Conservation (phyloP, 2,888 invertebrate species). For the Antitype chi region DNA sequence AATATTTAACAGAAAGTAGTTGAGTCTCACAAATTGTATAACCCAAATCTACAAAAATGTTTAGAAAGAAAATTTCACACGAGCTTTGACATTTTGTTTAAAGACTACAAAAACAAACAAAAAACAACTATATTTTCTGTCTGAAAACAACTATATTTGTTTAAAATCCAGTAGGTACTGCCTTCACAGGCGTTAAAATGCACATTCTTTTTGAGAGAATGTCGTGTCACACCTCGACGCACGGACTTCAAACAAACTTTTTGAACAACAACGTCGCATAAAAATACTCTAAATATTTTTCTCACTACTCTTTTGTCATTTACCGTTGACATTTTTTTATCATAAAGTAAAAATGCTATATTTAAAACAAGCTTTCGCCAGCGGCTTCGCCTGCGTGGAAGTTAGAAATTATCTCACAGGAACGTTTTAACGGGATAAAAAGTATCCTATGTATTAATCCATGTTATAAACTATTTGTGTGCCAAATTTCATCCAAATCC, state of each 20-base stretch:
- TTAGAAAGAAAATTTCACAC: neutral
- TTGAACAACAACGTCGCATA: constrained; percentile 2
- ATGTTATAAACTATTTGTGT: too few relatives aligned
- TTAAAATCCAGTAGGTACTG: constrained; percentile 8
- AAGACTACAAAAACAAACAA: neutral
- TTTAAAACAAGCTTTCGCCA: too few relatives aligned
- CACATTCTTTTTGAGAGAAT: constrained; percentile 23
- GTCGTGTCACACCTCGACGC: constrained; percentile 25
- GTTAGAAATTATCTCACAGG: too few relatives aligned
- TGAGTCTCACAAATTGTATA: neutral
- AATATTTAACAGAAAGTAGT: neutral
- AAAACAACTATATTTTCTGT: too few relatives aligned
- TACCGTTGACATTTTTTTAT: neutral
- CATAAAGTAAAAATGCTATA: neutral
- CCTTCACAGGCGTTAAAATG: constrained; percentile 22
- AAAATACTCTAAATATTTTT: constrained; percentile 27
- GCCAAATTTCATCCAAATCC: too few relatives aligned
- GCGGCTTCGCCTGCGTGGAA: too few relatives aligned
- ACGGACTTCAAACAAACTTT: constrained; percentile 13
- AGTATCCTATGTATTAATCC: too few relatives aligned
- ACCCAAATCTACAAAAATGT: neutral
- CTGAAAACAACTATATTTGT: neutral
- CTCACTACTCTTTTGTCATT: neutral
- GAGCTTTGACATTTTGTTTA: constrained; percentile 3
- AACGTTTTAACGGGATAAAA: too few relatives aligned